Evolutionary conservation across 2,888 invertebrate genomes (phyloP).

Genomic region (Timema cristinae): DNA sequence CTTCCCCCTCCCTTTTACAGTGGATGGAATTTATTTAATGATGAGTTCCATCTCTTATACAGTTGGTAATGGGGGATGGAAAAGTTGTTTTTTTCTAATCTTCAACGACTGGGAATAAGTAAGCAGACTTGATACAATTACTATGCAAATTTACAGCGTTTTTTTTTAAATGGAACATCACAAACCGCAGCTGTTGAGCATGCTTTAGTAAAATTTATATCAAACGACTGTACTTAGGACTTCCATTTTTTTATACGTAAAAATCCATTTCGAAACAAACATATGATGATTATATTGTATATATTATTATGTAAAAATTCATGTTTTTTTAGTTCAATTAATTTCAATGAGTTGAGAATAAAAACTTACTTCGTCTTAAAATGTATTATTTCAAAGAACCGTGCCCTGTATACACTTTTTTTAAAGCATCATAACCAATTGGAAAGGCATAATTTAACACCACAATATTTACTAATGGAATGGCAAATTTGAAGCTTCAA

Average conservation of each 20-base stretch:
- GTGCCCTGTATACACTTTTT: too few species aligned
- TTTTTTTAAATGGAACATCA: not conserved
- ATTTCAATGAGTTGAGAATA: too few species aligned
- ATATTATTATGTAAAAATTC: not conserved
- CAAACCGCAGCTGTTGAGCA: slow-evolving; percentile 8
- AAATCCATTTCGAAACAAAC: not conserved
- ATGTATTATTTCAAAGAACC: too few species aligned
- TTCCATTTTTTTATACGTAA: not conserved
- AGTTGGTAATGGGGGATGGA: not conserved
- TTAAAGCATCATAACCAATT: too few species aligned
- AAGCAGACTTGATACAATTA: slow-evolving; percentile 11
- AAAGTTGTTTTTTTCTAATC: not conserved
- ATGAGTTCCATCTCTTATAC: slow-evolving; percentile 4
- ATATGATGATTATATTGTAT: not conserved
- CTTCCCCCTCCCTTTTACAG: too few species aligned
- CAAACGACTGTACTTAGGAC: not conserved
- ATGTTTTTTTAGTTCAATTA: too few species aligned
- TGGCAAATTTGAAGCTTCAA: too few species aligned
- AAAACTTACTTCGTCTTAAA: too few species aligned
- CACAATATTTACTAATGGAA: too few species aligned
- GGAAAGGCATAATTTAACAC: too few species aligned
- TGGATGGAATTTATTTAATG: slow-evolving; percentile 13
- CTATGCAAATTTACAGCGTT: slow-evolving; percentile 12
- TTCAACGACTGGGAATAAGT: not conserved
- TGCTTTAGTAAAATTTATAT: not conserved